Conservation (phyloP, 2,113 vertebrate species). For the Lycaon pictus region DNA sequence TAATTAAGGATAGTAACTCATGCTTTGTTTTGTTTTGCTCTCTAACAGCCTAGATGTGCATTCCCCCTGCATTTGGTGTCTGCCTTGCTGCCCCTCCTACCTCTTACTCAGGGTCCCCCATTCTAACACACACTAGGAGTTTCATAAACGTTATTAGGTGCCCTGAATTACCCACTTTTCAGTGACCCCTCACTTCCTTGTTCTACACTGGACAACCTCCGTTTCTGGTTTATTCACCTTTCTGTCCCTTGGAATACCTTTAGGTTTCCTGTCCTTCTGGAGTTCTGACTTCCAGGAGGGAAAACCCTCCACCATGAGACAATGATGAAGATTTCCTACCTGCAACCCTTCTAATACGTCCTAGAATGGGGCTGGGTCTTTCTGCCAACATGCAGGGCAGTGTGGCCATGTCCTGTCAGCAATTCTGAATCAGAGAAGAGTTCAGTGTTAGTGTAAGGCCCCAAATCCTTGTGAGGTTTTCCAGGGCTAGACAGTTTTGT, state of each 20-base stretch:
- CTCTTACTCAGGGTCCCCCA: fast-evolving
- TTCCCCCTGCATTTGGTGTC: background rate
- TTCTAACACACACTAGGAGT: background rate
- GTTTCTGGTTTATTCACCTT: background rate
- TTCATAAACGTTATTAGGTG: fast-evolving
- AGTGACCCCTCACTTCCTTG: background rate
- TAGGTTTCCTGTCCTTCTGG: background rate
- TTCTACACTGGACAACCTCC: background rate
- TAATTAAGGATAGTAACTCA: background rate
- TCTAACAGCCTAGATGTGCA: background rate
- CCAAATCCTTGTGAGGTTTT: background rate
- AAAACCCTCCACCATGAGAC: background rate
- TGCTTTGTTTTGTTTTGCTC: background rate
- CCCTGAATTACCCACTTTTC: background rate
- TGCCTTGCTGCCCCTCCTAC: no score
- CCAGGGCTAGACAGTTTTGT: background rate
- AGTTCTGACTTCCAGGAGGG: background rate
- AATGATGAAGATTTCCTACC: background rate
- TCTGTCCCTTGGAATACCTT: background rate
- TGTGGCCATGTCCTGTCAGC: background rate
- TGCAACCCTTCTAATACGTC: background rate
- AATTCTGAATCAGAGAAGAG: background rate
- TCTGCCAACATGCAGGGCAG: background rate
- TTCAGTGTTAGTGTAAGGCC: background rate
- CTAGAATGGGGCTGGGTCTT: background rate